phyloP scores from a whole-genome alignment of 2,113 vertebrate species.

The Corythaeola cristata region DNA sequence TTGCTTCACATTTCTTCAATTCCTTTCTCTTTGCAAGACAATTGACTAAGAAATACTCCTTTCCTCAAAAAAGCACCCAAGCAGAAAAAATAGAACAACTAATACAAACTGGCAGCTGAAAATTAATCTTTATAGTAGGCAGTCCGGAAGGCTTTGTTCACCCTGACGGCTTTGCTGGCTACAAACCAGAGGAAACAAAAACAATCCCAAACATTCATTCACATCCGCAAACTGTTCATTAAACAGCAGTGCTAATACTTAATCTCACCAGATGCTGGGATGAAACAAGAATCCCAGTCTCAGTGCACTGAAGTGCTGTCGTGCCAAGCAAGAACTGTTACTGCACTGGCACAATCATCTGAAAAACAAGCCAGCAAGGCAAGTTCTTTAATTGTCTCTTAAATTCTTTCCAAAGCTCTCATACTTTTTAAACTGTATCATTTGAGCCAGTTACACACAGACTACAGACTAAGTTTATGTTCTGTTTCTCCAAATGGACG shows the following conservation, averaged over 20 bases:
- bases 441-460: background rate
- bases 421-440: background rate
- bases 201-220: constrained; percentile 20
- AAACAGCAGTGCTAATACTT: constrained; percentile 35
- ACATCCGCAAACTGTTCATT: background rate
- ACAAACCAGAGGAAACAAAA: constrained; percentile 30
- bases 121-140: constrained; percentile 38
- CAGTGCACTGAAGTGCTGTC: background rate
- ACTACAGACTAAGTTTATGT: background rate
- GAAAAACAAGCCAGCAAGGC: background rate
- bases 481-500: background rate
- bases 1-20: constrained; percentile 51
- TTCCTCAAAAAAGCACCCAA: constrained; percentile 38
- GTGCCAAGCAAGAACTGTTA: background rate
- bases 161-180: background rate
- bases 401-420: background rate
- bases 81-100: constrained; percentile 59
- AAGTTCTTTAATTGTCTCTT: background rate
- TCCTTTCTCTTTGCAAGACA: constrained; percentile 46
- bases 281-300: background rate
- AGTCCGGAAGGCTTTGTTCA: constrained; percentile 20
- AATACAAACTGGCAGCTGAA: constrained; percentile 58
- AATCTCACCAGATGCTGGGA: constrained; percentile 21
- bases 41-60: constrained; percentile 35
- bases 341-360: fast-evolving